phyloP scores from a whole-genome alignment of 2,888 invertebrate genomes.

The Tetranychus piercei region DNA sequence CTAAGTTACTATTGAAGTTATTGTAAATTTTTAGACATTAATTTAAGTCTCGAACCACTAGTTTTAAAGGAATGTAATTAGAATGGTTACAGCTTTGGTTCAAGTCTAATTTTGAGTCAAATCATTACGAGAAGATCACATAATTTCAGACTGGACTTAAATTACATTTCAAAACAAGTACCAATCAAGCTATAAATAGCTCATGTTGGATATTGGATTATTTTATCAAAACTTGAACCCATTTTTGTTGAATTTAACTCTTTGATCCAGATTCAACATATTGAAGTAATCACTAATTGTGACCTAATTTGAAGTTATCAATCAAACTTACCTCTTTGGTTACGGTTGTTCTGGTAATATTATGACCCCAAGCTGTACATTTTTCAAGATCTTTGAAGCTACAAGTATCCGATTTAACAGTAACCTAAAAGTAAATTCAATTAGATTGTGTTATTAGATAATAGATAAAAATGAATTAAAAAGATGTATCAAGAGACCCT shows the following conservation, averaged over 20 bases:
- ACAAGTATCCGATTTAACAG: not conserved
- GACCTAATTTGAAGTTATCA: not conserved
- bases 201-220: too few species aligned
- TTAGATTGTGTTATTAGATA: not conserved
- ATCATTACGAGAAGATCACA: not conserved
- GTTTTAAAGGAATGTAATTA: too few species aligned
- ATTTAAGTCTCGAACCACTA: too few species aligned
- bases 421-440: not conserved
- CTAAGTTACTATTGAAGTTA: too few species aligned
- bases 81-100: too few species aligned
- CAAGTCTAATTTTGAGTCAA: not conserved
- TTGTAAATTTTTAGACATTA: not conserved
- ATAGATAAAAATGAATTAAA: not conserved
- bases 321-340: constrained; percentile 29
- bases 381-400: not conserved
- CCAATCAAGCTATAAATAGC: too few species aligned
- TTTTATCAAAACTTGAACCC: too few species aligned
- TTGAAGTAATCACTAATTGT: too few species aligned
- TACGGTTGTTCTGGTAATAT: not conserved
- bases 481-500: not conserved
- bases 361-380: not conserved
- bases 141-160: too few species aligned
- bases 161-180: too few species aligned
- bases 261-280: too few species aligned
- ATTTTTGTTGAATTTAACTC: too few species aligned